Base-by-base conservation (phyloP, 2,888 invertebrate species). In the Ashinkailepas kermadecensis region DNA sequence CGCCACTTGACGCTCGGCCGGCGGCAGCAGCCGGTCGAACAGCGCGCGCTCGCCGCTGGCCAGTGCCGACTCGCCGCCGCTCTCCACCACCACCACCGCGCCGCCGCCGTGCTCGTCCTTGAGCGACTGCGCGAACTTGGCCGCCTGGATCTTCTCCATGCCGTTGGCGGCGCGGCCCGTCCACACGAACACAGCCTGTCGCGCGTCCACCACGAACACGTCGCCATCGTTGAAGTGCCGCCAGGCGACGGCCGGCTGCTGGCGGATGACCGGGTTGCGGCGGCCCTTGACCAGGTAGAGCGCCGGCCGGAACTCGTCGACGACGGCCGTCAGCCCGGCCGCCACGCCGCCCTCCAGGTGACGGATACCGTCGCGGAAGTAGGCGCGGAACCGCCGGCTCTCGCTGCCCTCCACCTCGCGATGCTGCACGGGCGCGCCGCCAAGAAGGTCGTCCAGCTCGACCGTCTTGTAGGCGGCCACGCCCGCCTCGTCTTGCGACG, bases 241-340 rank as follows among this genome's bases (percentile, higher is more conserved):
- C 96, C 97, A 97, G 23, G 91, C 89, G 23, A 94, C 91, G 15
- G 90, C 90, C 74, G 92, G 91, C 87, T 95, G 89, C 89, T 97
- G 93, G 25, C 91, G 89, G 70, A 95, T 89, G 11, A 94, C 90
- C 0, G 95, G 93, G 85, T 92, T 91, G 83, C 94, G 91, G 82
- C 93, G 91, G 15, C 98, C 97, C 86, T 93, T 94, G 83, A 98
- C 92, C 85, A 93, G 92, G 89, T 93, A 95, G 82, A 99, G 89
- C 8, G 91, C 90, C 23, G 90, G 89, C 83, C 87, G 89, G 86
- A 86, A 89, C 85, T 84, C 86, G 86, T 88, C 85, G 85, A 87
- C 89, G 3, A 90, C 89, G 84, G 90, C 89, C 83, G 87, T 87
- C 85, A 91, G 89, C 13, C 90, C 90, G 67, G 89, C 88, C 80